Evolutionary conservation across 2,888 invertebrate genomes (phyloP), one percentile per base, ranked within the genome.

Genomic region (Halictus quadricinctus): DNA sequence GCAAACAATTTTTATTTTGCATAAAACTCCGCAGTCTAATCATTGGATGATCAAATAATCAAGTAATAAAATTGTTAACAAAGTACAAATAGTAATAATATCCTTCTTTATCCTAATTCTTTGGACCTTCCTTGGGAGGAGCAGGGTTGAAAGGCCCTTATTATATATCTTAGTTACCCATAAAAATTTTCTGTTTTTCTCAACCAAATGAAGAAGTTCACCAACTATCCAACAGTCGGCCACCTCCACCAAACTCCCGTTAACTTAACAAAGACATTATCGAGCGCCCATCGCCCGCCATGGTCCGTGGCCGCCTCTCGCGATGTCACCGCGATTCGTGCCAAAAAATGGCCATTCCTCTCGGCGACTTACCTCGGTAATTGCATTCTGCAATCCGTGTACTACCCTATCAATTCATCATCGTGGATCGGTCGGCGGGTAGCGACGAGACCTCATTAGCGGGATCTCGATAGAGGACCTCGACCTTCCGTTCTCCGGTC

Each of bases 401-500:
- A 64, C 29, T 2, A 29, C 64, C 29, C 64, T 36, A 66, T 69
- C 41, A 69, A 69, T 69, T 69, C 21, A 69, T 69, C 69, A 41
- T 41, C n/a, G 41, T 10, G 4, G n/a, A 41, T 18, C 41, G 21
- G 21, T 41, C 2, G 29, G 66, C 29, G 29, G 69, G 10, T 2
- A 29, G 36, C 36, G 29, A 66, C 66, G 66, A 36, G 66, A 66
- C 69, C 69, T 41, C 41, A 69, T 69, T 69, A 69, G 76, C 29
- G 46, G 13, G 43, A 58, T 80, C 60, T 69, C 21, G 36, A 58
- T 5, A 18, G 54, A 75, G 77, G 74, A 78, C 74, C 83, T 78
- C 78, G 84, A 74, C 73, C 84, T 83, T 74, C 46, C 74, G 25
- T 43, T 50, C 81, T 43, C 21, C 36, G 80, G 48, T 29, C 43